Conservation (phyloP, 2,797 vertebrate genomes). For the Anabas testudineus region DNA sequence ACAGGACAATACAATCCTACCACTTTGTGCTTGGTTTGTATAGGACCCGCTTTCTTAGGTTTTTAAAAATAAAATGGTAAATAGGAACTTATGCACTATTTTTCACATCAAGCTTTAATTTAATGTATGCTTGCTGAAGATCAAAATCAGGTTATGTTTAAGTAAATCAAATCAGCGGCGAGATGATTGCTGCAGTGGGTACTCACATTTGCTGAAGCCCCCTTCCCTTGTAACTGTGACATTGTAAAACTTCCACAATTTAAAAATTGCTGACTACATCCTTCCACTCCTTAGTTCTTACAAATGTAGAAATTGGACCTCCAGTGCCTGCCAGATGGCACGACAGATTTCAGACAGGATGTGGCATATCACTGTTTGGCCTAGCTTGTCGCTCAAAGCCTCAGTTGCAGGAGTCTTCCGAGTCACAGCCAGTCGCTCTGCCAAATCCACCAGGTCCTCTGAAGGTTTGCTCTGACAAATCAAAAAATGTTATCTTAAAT, state of each 20-base stretch:
- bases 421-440: slow-evolving; percentile 17
- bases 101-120: background rate
- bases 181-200: background rate
- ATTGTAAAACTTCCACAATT: slow-evolving; percentile 25
- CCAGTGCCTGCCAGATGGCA: slow-evolving; percentile 51
- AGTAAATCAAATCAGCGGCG: background rate
- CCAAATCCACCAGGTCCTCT: slow-evolving; percentile 13
- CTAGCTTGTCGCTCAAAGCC: slow-evolving; percentile 41
- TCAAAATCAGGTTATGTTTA: background rate
- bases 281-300: slow-evolving; percentile 17
- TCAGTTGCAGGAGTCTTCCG: slow-evolving; percentile 13
- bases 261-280: slow-evolving; percentile 19
- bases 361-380: slow-evolving; percentile 34
- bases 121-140: background rate
- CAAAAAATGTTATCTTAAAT: background rate
- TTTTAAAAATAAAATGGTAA: no score
- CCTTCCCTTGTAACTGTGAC: background rate
- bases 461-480: background rate
- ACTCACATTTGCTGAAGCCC: no score
- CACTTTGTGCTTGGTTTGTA: no score
- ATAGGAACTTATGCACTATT: background rate
- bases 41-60: no score
- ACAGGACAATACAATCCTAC: no score
- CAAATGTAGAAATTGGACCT: slow-evolving; percentile 40
- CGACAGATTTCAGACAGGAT: slow-evolving; percentile 52